Base-by-base conservation (phyloP, 1,140 invertebrate species). In the Oryctes rhinoceros region DNA sequence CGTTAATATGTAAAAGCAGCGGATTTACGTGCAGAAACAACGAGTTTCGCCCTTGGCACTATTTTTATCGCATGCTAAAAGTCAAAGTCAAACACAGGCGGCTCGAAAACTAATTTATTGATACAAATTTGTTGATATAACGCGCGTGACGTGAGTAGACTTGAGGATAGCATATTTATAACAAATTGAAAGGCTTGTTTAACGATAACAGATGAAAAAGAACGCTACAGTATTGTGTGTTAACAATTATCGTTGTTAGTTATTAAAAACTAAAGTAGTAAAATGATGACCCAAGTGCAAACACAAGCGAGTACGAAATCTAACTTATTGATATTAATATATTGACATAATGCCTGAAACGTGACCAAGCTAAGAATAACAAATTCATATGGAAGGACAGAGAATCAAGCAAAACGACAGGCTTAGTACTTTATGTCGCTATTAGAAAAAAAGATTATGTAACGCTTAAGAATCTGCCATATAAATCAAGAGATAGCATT, bases 311-410 rank as follows among this genome's bases (percentile, higher is more conserved):
- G 15, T 59, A 18, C 7, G 15, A 59, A 59, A 18, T n/a, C 53
- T 18, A 59, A 18, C 18, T 59, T 59, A 59, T 59, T 59, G 53
- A 59, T 59, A 59, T 18, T 59, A 59, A 59, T 59, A 18, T 59
- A n/a, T 59, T 18, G 5, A 59, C 18, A 59, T 59, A 59, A 59
- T 15, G 15, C 15, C 15, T 15, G 53, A 59, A 6, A 18, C 53
- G 18, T 59, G 53, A 59, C 53, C n/a, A 59, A 18, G 53, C 53
- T 18, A 59, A 59, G 5, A 18, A 18, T 59, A 59, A 59, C 53
- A 59, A 59, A 59, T 59, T 20, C 18, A 59, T n/a, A 59, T 59
- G 18, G 53, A 59, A 59, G 18, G 7, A 44, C 39, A 1, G 39
- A 2, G 24, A 30, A 44, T 44, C 5, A 44, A 44, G 39, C 39